Percentiles rank a stretch among this genome's conserved stretches.
Evolutionary conservation across 2,113 vertebrate species (phyloP).

Genomic region (Corapipo altera): DNA sequence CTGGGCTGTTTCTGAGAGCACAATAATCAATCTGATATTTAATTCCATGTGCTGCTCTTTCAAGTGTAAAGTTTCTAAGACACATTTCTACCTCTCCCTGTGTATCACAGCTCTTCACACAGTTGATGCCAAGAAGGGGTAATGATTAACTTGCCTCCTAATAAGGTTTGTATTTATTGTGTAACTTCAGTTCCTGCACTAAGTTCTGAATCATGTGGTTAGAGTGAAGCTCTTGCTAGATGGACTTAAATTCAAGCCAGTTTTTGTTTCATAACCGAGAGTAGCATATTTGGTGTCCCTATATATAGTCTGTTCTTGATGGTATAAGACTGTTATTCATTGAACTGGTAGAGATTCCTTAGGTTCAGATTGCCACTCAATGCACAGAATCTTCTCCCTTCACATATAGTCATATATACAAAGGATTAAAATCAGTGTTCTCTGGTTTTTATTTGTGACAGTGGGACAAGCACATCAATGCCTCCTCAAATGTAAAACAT

Average conservation of each 20-base stretch:
- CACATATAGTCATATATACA: rapidly evolving
- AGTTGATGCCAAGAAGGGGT: not conserved
- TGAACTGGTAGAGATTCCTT: not conserved
- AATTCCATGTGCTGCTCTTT: not conserved
- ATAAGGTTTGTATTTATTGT: not conserved
- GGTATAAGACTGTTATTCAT: not conserved
- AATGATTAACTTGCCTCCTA: not conserved
- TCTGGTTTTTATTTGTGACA: not conserved
- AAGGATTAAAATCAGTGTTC: not conserved
- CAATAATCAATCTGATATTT: not conserved
- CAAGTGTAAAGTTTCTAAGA: not conserved
- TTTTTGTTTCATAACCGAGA: not conserved
- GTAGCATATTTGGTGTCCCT: not conserved
- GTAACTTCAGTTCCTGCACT: not conserved
- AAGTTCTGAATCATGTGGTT: not conserved
- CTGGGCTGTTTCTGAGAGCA: not conserved
- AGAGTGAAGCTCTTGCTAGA: not conserved
- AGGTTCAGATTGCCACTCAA: not conserved
- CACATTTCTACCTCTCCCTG: not conserved
- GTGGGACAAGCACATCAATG: too few relatives aligned
- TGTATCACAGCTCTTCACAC: not conserved
- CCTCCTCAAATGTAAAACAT: not conserved
- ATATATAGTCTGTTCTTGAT: rapidly evolving
- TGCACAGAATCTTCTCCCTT: not conserved
- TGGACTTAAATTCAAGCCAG: not conserved